phyloP scores from a whole-genome alignment of 2,113 vertebrate genomes.

The Aegotheles bennettii region DNA sequence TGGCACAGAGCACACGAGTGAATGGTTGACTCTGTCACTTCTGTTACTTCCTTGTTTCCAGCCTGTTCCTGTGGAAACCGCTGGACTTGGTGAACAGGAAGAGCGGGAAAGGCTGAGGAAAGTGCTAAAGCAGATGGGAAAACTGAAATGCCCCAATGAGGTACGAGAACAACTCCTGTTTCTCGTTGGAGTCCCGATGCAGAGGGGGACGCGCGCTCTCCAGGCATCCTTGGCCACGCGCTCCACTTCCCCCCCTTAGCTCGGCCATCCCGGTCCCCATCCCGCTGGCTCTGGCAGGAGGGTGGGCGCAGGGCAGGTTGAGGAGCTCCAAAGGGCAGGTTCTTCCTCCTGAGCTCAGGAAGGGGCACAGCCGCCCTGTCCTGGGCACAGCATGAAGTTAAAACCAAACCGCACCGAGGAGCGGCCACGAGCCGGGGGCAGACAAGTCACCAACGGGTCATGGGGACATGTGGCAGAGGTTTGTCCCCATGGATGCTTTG shows the following conservation, averaged over 20 bases:
- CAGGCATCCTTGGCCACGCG: not conserved
- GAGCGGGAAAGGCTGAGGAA: constrained; percentile 89
- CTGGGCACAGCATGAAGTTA: not conserved
- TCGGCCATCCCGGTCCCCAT: not conserved
- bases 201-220: not conserved
- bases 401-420: not conserved
- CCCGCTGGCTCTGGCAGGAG: not conserved
- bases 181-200: not conserved
- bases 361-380: not conserved
- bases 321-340: not conserved
- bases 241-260: rapidly evolving
- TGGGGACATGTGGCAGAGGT: not conserved
- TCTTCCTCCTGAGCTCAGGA: not conserved
- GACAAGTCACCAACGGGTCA: constrained; percentile 21
- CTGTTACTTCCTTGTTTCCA: constrained; percentile 66
- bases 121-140: constrained; percentile 96
- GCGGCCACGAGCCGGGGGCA: not conserved
- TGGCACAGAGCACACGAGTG: constrained; percentile 8
- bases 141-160: constrained; percentile 93
- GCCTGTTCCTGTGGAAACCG: constrained; percentile 79
- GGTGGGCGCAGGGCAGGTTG: not conserved
- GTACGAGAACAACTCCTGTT: constrained; percentile 66
- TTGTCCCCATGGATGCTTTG: not conserved
- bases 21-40: constrained; percentile 23
- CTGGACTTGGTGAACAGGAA: constrained; percentile 81